Evolutionary conservation across 2,113 vertebrate species (phyloP), one percentile per base, ranked within the genome.

Genomic region (Poeciliopsis turrubarensis): DNA sequence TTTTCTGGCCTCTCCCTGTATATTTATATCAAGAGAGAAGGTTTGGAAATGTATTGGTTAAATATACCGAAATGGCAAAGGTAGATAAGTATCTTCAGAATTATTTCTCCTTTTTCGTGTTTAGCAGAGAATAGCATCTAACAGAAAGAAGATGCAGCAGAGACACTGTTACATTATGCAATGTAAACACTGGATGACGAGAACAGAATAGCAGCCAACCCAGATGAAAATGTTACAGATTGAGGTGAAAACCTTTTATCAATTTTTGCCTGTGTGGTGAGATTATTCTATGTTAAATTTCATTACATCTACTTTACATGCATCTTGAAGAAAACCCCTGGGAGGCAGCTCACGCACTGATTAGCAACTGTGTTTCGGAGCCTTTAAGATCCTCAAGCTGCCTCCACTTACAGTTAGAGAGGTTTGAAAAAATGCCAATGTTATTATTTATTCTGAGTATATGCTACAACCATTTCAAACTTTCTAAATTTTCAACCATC

Each of bases 381-480:
- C 57, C 70, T 77, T 88, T 79, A 86, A 72, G 39, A 72, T 51
- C 79, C 67, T 63, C 64, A 32, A 77, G 64, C 57, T 60, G 34
- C 30, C 77, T 30, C 61, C 25, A 77, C 66, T 83, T 75, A 70
- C 31, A 72, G 57, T 76, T 78, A 80, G 51, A 82, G 71, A 69
- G 63, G 29, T 3, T 0, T 41, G n/a, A 30, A 65, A 74, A 72
- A 71, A 64, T 9, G 41, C 17, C 61, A 68, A 64, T n/a, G 31
- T 60, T 57, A 30, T 71, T 63, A n/a, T 73, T 69, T 22, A 80
- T 65, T 74, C 37, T 62, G 39, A 70, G 32, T 30, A 65, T 34
- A 15, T 60, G 61, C 65, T 67, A 10, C 37, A 65, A 54, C 72
- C 75, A 65, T 41, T 61, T 64, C 25, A 51, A 41, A 37, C 15